Evolutionary conservation across 2,113 vertebrate genomes (phyloP).

Genomic region (Brachyhypopomus gauderio): DNA sequence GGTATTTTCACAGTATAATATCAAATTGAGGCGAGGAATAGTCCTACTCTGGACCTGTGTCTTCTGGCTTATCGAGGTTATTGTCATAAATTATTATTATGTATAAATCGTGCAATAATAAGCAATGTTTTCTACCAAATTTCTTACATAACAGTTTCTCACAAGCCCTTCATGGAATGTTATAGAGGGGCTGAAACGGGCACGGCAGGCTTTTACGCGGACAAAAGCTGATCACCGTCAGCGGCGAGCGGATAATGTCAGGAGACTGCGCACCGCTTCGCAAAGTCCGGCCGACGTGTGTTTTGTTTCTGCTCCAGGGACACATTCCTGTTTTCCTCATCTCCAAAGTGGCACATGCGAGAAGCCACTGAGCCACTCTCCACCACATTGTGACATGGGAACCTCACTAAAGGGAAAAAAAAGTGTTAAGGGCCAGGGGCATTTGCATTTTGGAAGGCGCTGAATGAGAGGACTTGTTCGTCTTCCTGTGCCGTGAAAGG

Average conservation of each 20-base stretch:
- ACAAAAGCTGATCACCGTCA: slow-evolving; percentile 21
- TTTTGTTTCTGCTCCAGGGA: slow-evolving; percentile 59
- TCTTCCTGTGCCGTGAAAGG: slow-evolving; percentile 79
- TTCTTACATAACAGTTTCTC: not conserved
- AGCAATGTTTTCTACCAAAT: not conserved
- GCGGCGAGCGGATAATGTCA: not conserved
- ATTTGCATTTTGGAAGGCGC: slow-evolving; percentile 81
- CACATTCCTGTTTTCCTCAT: slow-evolving; percentile 57
- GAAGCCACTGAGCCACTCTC: slow-evolving; percentile 62
- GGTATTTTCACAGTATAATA: not conserved
- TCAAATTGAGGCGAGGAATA: not conserved
- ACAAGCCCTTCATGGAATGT: not conserved
- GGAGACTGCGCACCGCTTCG: slow-evolving; percentile 42
- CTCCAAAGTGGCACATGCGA: slow-evolving; percentile 52
- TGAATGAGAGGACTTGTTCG: slow-evolving; percentile 80
- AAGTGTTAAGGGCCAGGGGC: slow-evolving; percentile 76
- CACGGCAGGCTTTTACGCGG: not conserved
- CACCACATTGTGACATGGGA: slow-evolving; percentile 78
- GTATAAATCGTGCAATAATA: not conserved
- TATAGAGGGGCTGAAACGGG: not conserved
- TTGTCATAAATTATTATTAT: not conserved
- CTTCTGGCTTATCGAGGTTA: not conserved
- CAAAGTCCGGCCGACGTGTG: slow-evolving; percentile 58
- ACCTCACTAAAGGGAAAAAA: slow-evolving; percentile 75
- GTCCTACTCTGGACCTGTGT: not conserved